Evolutionary conservation across 2,797 vertebrate genomes (phyloP), one percentile per base, ranked within the genome.

Genomic region (Arrhamphus sclerolepis): DNA sequence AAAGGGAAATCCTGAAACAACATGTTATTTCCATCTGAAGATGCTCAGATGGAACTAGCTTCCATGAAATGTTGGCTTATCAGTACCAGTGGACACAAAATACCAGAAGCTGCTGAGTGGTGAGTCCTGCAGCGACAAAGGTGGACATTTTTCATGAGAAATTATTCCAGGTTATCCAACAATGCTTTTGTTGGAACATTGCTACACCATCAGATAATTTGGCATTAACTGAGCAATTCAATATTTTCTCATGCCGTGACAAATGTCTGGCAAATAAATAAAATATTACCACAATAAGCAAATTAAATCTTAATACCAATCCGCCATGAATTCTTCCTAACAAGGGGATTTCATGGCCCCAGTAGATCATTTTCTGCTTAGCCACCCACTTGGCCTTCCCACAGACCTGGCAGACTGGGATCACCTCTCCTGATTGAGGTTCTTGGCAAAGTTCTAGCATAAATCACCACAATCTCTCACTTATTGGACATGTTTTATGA

Each of bases 351-450:
- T 55, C 22, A 51, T 11, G 22, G 29, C 65, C 59, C 62, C 46
- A 68, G 43, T 20, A n/a, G 46, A 70, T 78, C 5, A 64, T 77
- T 68, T 71, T 54, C 64, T 72, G 29, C 44, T 83, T 65, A 61
- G 61, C 71, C 80, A 66, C 74, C 70, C 78, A 82, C 56, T 78
- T 75, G 66, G 73, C 51, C 78, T 62, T 68, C 63, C 64, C 65
- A 77, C 56, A 70, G 40, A 55, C 61, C 68, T 75, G 61, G 66
- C 57, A 72, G 46, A 75, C 46, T 41, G 34, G 50, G 40, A 77
- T 22, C 66, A 34, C 49, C 42, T 61, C 59, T 74, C 46, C 56
- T 70, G 5, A 64, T 76, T 79, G 57, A 46, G 55, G 56, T 62
- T 82, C 40, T 62, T 73, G 61, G 63, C 47, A 7, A 70, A 64